Base-by-base conservation (phyloP, 2,797 vertebrate genomes). In the Enteromius trimaculatus region DNA sequence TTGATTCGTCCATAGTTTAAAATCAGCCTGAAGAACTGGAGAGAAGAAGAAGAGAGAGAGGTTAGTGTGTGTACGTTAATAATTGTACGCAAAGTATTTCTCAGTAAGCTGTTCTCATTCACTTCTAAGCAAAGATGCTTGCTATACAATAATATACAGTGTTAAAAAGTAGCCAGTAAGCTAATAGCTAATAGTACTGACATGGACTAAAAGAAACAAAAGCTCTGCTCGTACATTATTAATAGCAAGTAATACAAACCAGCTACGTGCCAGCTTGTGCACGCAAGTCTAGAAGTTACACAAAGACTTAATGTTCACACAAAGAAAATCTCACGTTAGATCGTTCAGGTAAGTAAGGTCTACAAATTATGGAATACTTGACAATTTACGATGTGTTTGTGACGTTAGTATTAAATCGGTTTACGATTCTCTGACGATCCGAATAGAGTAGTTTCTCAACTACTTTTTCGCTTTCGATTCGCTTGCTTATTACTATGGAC, bases 141-240 rank as follows among this genome's bases (percentile, higher is more conserved):
- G 21, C 21, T 23, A 34, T 21, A 21, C 70, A 34, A 74, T 4
- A 17, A 26, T 6, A 60, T 11, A 79, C 13, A 0, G 17, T 11
- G 19, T n/a, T 62, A 37, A 8, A 71, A 62, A 34, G 79, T 6
- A 62, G 68, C 47, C 19, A 47, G 6, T 31, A 71, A 58, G 13
- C 26, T 62, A 64, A 81, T 64, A 14, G 16, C 58, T 0, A 37
- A 39, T 11, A 64, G 21, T 21, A 10, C 44, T 29, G 29, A 44
- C 34, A 16, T 29, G 60, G n/a, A 53, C 71, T 26, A 62, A 9
- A 58, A 68, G 6, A 74, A 75, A 80, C 68, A 58, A 79, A 82
- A 68, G 29, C 82, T 77, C 4, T 39, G n/a, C 42, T 79, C 47
- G 66, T 85, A 65, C 11, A 85, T 82, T 55, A 79, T 82, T 70